Evolutionary conservation across 2,888 invertebrate genomes (phyloP), one percentile per base, ranked within the genome.

Genomic region (Andrena hattorfiana): DNA sequence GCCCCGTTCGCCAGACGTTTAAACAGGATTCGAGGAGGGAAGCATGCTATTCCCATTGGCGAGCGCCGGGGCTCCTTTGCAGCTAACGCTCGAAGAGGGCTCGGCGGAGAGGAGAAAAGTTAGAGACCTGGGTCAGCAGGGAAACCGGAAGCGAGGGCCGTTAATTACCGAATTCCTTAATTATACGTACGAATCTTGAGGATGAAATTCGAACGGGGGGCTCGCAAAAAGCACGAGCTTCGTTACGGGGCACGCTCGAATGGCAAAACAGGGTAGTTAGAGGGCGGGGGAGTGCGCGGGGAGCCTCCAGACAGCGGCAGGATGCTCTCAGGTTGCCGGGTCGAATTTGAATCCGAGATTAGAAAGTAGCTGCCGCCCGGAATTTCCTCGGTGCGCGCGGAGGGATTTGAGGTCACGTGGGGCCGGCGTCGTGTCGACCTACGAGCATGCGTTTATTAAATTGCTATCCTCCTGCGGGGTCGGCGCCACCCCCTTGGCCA

Each of bases 401-500:
- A 30, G 69, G 79, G 84, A 83, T 84, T 86, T 80, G 81, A 86
- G 89, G 84, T 88, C 82, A 81, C 84, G 81, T 68, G 83, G 86
- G 82, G 69, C 49, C 49, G 49, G 62, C 48, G 69, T 77, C 60
- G 73, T 60, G 59, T 69, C 80, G 81, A 81, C 60, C 83, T 84
- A 79, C 74, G 86, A 86, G 86, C 81, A 86, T 85, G 88, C 90
- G 91, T 92, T 92, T 91, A 92, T 92, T 91, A 91, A 92, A 91
- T 90, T 89, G 90, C 90, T 85, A 89, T 89, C 83, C 85, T 85
- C 70, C 79, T 72, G 76, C 56, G 77, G 68, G 83, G 72, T 71
- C 62, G 62, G 28, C 78, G 67, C 82, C 77, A 67, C 81, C 79
- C 81, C 80, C 73, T 54, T 49, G 48, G 72, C 59, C 76, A 81